Evolutionary conservation across 2,888 invertebrate species (phyloP), one percentile per base, ranked within the genome.

Genomic region (Amblyjoppa fuscipennis): DNA sequence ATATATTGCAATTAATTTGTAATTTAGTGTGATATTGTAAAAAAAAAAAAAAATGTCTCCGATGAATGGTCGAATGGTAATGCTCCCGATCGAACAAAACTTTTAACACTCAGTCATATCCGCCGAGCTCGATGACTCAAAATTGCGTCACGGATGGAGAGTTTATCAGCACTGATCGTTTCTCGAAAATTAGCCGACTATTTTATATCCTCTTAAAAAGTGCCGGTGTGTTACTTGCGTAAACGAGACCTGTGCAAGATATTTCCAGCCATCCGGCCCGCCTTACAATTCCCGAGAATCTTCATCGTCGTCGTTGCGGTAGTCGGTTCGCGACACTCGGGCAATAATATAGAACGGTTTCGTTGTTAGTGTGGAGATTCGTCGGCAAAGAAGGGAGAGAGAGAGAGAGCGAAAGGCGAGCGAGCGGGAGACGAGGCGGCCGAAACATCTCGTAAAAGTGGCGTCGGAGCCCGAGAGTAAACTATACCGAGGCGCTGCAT

Each of bases 291-390:
- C 75, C 83, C 82, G 80, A 81, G 68, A 53, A 49, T 78, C 68
- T 61, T 69, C 68, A 69, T 83, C 56, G 69, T 79, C 69, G 28
- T 80, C 53, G 61, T 73, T 82, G 81, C 86, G 87, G 88, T 85
- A 88, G 87, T 89, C 88, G 87, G 28, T 28, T 61, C 87, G 89
- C 87, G 71, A 34, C 28, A 20, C 91, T 90, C 89, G 90, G 87
- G 73, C 88, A 91, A 91, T 91, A 91, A 91, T 91, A n/a, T 91
- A 91, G 91, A 89, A 91, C 91, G 89, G 88, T 86, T 87, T 88
- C 88, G 89, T 91, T 89, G 90, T 91, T 90, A 90, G 90, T 89
- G 90, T 89, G 90, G 84, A 89, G 90, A 91, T 91, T 90, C 88
- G 90, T 88, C 89, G 88, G 80, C 25, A 51, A 64, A 71, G 25